Evolutionary conservation across 2,113 vertebrate genomes (phyloP).

Genomic region (Anarhynchus alexandrinus): DNA sequence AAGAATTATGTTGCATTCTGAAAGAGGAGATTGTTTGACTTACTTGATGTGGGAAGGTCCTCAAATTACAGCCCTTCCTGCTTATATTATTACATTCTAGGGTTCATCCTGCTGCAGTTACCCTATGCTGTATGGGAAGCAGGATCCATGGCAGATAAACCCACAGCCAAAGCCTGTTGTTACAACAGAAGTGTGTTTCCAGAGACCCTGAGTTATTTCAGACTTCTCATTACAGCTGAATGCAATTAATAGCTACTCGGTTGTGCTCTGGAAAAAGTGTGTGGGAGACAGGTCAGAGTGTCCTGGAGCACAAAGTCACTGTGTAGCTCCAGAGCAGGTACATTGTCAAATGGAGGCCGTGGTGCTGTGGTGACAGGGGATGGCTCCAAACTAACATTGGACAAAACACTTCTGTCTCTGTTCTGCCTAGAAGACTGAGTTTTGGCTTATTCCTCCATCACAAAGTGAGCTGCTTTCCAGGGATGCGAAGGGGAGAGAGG

Average conservation of each 20-base stretch:
- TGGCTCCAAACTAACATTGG: neutral
- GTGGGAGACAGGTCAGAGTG: neutral
- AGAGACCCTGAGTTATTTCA: neutral
- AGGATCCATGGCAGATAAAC: slow-evolving; percentile 1
- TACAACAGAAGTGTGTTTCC: neutral
- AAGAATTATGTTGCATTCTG: slow-evolving; percentile 21
- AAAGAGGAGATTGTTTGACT: slow-evolving; percentile 55
- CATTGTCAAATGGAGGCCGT: fast-evolving
- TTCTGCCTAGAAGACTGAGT: neutral
- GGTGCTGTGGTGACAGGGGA: fast-evolving
- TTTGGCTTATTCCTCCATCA: neutral
- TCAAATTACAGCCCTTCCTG: slow-evolving; percentile 58
- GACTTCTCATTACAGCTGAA: neutral
- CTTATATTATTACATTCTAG: slow-evolving; percentile 30
- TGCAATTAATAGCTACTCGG: neutral
- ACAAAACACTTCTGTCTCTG: neutral
- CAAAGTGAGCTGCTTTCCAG: neutral
- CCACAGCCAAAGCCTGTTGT: neutral
- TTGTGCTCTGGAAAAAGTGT: neutral
- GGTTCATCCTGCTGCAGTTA: slow-evolving; percentile 12
- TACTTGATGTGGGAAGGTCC: slow-evolving; percentile 34
- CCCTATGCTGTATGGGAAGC: neutral
- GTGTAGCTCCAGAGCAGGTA: neutral
- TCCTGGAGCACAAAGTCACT: neutral
- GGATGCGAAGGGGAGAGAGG: neutral